Conservation (phyloP, 2,113 vertebrate species). For the Odocoileus hemionus region DNA sequence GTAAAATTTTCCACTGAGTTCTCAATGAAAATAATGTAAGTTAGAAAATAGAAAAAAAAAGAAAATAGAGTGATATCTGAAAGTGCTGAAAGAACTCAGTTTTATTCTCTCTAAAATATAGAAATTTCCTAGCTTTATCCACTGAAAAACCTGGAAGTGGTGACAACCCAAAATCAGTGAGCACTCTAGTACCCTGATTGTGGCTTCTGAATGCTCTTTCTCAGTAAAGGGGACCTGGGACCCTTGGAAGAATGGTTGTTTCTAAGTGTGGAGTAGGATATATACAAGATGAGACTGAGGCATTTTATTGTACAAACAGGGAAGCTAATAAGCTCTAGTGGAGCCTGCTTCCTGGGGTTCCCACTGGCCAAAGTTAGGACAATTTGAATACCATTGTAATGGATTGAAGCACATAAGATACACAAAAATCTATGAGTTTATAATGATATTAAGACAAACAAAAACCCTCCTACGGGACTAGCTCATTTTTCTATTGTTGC, state of each 20-base stretch:
- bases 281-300: background rate
- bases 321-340: background rate
- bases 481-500: background rate
- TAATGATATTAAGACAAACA: background rate
- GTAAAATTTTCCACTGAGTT: background rate
- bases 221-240: background rate
- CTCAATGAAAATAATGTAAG: background rate
- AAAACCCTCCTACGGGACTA: background rate
- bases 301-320: background rate
- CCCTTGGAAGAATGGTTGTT: background rate
- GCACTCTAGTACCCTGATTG: background rate
- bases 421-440: background rate
- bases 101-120: background rate
- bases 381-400: background rate
- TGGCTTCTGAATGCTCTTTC: background rate
- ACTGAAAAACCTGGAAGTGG: background rate
- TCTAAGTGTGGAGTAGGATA: background rate
- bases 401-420: background rate
- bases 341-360: background rate
- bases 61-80: background rate
- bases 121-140: background rate
- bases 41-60: background rate
- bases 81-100: background rate
- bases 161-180: background rate
- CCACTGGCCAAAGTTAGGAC: background rate